Conservation (phyloP, 2,888 invertebrate genomes). For the Ephialtes manifestator region DNA sequence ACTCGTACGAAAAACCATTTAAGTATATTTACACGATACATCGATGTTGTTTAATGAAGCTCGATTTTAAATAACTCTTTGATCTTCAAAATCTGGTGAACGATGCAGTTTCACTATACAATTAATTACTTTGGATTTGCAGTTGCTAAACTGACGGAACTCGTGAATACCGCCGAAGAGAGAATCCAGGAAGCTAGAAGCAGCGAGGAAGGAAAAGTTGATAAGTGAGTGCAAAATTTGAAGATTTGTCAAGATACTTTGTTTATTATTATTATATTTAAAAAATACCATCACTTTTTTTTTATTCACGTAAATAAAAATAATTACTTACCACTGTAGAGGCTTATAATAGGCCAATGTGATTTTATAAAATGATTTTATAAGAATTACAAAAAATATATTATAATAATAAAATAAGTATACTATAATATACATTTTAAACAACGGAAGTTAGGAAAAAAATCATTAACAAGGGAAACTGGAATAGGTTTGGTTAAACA, state of each 20-base stretch:
- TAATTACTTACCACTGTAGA: too few species aligned
- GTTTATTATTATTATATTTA: too few species aligned
- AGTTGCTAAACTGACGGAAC: conserved; percentile 92
- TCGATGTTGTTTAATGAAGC: conserved; percentile 45
- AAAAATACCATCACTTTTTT: too few species aligned
- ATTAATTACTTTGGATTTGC: conserved; percentile 77
- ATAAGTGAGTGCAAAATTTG: conserved; percentile 88
- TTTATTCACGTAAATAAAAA: too few species aligned
- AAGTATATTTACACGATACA: conserved; percentile 47
- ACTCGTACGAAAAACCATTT: conserved; percentile 47
- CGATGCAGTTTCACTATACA: neutral
- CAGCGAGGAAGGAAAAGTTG: conserved; percentile 93
- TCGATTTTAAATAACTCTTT: neutral
- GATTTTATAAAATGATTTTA: too few species aligned
- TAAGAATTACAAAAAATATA: too few species aligned
- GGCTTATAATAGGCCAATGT: too few species aligned
- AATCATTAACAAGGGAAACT: too few species aligned
- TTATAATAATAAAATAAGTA: too few species aligned
- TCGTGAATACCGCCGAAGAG: conserved; percentile 91
- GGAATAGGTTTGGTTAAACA: too few species aligned
- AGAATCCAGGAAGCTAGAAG: conserved; percentile 89
- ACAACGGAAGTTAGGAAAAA: too few species aligned
- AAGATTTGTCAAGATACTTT: neutral
- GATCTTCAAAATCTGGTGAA: neutral
- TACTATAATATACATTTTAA: too few species aligned